A percentile compares a stretch with the other conserved stretches of the same genome.
phyloP scores from a whole-genome alignment of 2,113 vertebrate genomes.

The Chauna torquata region DNA sequence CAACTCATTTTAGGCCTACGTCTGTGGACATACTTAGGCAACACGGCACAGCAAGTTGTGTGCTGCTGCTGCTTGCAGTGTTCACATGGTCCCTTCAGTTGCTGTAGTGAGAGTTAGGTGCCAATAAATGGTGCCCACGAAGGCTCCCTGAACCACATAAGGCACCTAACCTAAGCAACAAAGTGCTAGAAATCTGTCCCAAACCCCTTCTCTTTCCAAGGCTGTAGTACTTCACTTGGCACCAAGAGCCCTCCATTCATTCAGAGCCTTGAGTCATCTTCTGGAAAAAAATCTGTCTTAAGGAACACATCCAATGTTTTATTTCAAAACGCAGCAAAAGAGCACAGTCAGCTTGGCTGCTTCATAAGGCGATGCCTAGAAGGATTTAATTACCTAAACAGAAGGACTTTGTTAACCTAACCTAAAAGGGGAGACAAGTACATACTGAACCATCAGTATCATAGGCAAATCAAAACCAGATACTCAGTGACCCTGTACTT shows the following conservation, averaged over 20 bases:
- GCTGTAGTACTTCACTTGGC: background rate
- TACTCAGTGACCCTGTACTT: background rate
- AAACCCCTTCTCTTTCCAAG: background rate
- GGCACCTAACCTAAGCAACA: background rate
- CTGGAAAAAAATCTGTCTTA: background rate
- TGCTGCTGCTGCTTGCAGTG: background rate
- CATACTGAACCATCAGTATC: background rate
- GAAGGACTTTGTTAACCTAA: background rate
- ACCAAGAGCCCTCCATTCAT: background rate
- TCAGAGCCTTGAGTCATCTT: background rate
- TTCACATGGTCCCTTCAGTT: background rate
- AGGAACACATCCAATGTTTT: background rate
- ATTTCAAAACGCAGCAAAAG: background rate
- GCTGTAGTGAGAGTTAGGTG: background rate
- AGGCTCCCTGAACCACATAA: background rate
- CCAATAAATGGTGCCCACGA: background rate
- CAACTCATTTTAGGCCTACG: background rate
- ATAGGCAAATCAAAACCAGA: background rate
- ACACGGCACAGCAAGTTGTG: background rate
- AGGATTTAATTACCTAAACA: background rate
- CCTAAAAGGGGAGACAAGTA: background rate
- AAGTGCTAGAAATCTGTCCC: background rate
- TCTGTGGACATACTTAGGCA: background rate
- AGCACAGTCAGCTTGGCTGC: background rate
- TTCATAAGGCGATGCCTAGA: background rate